Conservation (phyloP, 2,797 vertebrate genomes). For the Mormyrus proboscirostris region DNA sequence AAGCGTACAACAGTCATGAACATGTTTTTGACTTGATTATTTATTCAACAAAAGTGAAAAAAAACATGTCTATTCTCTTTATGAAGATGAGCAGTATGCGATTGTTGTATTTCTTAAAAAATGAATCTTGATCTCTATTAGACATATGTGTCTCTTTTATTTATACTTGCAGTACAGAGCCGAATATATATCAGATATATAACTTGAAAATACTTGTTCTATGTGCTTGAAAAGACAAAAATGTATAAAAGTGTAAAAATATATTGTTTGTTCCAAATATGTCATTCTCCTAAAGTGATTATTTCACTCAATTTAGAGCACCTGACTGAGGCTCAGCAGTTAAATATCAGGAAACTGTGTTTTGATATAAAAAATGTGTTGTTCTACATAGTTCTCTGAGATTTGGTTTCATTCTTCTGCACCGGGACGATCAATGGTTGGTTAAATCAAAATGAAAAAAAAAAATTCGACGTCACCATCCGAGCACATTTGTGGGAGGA, state of each 20-base stretch:
- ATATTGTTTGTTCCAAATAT: background rate
- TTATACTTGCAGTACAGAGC: background rate
- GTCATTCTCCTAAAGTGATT: background rate
- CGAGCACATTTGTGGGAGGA: conserved; percentile 41
- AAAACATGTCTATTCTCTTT: background rate
- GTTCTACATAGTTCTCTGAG: background rate
- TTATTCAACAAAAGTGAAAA: background rate
- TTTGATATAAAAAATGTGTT: background rate
- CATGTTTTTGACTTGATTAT: background rate
- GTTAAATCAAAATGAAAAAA: conserved; percentile 36
- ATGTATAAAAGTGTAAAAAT: background rate
- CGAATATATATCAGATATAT: background rate
- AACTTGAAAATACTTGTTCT: background rate
- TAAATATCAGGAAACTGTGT: background rate
- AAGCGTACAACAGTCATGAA: background rate
- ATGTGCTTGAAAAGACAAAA: background rate
- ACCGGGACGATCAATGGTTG: conserved; percentile 8
- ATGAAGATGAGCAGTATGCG: background rate
- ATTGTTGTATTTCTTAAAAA: background rate
- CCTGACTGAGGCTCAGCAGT: background rate
- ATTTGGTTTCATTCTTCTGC: background rate
- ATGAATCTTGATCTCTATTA: background rate
- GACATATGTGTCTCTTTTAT: background rate
- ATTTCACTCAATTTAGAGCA: background rate
- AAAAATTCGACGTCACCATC: background rate